These are phyloP conservation scores for Ostrea denselamellosa DNA, from an alignment of 1,140 invertebrate species.

Conservation along the genomic window DNA sequence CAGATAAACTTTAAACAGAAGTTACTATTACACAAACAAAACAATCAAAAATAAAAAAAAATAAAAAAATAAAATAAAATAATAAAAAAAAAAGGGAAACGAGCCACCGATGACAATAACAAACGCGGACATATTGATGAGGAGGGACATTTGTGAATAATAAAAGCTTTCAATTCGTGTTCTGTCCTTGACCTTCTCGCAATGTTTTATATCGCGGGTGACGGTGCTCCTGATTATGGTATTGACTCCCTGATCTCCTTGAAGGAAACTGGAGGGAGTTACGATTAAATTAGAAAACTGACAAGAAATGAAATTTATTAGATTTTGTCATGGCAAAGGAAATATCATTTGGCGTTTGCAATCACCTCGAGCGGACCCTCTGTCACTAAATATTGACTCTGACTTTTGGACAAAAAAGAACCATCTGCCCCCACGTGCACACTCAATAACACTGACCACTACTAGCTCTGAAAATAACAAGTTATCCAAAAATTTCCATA, in stretches of 20 bases:
- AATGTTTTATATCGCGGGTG: background rate
- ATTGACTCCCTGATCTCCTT: background rate
- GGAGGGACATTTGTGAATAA: too few species aligned
- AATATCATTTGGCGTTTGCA: background rate
- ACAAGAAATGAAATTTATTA: slow-evolving; percentile 28
- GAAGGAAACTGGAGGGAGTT: background rate
- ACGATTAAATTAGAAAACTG: slow-evolving; percentile 29
- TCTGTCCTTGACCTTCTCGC: background rate
- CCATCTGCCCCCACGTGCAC: slow-evolving; percentile 19
- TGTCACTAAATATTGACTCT: background rate
- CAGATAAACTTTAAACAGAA: too few species aligned
- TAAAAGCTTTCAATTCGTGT: background rate
- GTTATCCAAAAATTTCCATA: background rate
- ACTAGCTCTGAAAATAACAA: slow-evolving; percentile 1
- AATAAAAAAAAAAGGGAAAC: too few species aligned
- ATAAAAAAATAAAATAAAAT: too few species aligned
- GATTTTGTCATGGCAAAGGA: background rate
- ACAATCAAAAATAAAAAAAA: too few species aligned
- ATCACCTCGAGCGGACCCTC: slow-evolving; percentile 9
- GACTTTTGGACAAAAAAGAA: slow-evolving; percentile 10
- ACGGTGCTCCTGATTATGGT: background rate
- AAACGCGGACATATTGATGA: too few species aligned
- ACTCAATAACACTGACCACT: slow-evolving; percentile 14
- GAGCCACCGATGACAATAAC: too few species aligned
- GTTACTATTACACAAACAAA: too few species aligned